Percentiles rank a stretch among this genome's conserved stretches.
Evolutionary conservation across 2,797 vertebrate genomes (phyloP).

Genomic region (Bucorvus abyssinicus): DNA sequence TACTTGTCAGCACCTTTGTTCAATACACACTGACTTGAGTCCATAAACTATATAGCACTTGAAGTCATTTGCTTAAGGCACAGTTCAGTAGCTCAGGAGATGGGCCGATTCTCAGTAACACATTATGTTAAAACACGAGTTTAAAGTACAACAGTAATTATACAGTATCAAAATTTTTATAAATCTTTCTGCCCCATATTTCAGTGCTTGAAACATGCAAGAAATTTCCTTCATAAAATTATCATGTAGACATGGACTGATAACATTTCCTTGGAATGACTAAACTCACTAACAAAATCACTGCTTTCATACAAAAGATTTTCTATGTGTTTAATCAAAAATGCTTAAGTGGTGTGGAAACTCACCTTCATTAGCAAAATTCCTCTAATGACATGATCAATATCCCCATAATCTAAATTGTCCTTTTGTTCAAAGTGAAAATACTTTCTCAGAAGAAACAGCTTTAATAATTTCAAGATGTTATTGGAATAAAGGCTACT

Average conservation of each 20-base stretch:
- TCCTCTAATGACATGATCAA: constrained; percentile 81
- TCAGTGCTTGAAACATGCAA: neutral
- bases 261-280: neutral
- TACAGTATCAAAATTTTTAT: neutral
- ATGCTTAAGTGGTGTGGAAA: constrained; percentile 16
- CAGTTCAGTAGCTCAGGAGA: neutral
- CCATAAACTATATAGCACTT: neutral
- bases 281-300: neutral
- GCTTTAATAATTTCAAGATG: constrained; percentile 87
- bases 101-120: neutral
- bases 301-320: neutral
- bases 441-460: constrained; percentile 84
- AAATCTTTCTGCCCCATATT: neutral
- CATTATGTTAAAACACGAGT: neutral
- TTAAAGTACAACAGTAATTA: neutral
- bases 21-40: neutral
- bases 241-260: neutral
- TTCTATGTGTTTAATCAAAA: neutral
- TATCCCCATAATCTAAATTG: constrained; percentile 80
- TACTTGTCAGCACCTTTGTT: neutral
- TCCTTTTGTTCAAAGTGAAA: constrained; percentile 82
- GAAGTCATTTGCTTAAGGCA: neutral
- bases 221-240: neutral
- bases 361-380: constrained; percentile 81
- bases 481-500: constrained; percentile 87